phyloP scores from a whole-genome alignment of 2,888 invertebrate genomes.

The Periphyllus acericola region DNA sequence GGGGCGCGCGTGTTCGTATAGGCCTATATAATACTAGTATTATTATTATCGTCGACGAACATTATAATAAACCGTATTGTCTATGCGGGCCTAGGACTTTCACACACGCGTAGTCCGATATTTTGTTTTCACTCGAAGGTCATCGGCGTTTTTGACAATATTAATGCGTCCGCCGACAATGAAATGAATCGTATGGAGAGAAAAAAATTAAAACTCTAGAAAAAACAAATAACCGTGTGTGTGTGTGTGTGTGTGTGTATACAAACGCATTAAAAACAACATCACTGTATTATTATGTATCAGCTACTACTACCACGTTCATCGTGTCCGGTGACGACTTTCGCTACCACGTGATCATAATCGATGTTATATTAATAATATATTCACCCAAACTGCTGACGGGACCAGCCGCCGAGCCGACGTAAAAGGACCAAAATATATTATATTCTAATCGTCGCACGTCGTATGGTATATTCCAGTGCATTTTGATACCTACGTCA shows the following conservation, averaged over 20 bases:
- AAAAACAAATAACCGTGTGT: background rate
- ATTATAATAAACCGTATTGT: background rate
- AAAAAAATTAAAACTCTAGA: too few relatives aligned
- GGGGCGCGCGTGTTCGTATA: too few relatives aligned
- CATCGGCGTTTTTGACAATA: background rate
- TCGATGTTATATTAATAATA: background rate
- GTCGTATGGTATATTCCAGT: background rate
- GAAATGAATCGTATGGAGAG: background rate
- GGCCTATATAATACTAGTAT: too few relatives aligned
- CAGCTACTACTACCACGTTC: too few relatives aligned
- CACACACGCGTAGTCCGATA: background rate
- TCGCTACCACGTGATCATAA: background rate
- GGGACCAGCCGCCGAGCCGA: too few relatives aligned
- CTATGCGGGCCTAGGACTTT: background rate
- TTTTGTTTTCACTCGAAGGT: background rate
- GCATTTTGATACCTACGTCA: background rate
- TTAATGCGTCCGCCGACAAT: background rate
- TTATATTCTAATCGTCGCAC: background rate
- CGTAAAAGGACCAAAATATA: too few relatives aligned
- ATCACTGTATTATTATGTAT: background rate
- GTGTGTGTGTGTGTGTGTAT: too few relatives aligned
- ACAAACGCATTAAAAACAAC: background rate
- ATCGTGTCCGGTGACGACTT: background rate
- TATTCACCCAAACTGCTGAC: background rate
- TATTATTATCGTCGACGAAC: background rate